A percentile compares a stretch with the other conserved stretches of the same genome.
These are phyloP conservation scores for Euplexia lucipara DNA, from an alignment of 2,888 invertebrate genomes.

Conservation along the genomic window DNA sequence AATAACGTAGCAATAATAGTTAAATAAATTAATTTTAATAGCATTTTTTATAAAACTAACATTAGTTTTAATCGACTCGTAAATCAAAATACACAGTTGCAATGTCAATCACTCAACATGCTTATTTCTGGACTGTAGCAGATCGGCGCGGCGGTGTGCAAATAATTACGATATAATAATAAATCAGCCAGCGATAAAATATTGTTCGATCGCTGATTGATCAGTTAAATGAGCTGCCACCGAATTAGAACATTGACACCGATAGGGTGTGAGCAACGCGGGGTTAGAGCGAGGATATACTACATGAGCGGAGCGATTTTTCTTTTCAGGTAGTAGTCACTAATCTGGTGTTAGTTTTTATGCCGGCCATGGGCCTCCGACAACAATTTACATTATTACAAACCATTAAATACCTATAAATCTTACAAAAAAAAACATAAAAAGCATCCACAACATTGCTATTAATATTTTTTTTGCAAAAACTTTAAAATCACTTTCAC, in stretches of 20 bases:
- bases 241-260: constrained; percentile 81
- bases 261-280: constrained; percentile 71
- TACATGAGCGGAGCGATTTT: constrained; percentile 57
- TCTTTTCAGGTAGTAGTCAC: too few species aligned
- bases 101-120: constrained; percentile 54
- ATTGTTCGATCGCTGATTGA: constrained; percentile 59
- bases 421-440: too few species aligned
- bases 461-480: too few species aligned
- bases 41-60: constrained; percentile 1
- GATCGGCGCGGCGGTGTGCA: constrained; percentile 7
- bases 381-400: too few species aligned
- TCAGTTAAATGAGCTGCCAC: constrained; percentile 70
- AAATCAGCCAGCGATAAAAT: constrained; percentile 48
- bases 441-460: too few species aligned
- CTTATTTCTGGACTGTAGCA: constrained; percentile 10
- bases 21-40: neutral
- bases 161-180: constrained; percentile 53
- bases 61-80: constrained; percentile 41
- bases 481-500: too few species aligned
- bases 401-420: too few species aligned
- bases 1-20: neutral
- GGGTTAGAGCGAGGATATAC: constrained; percentile 54
- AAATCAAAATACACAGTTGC: neutral
- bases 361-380: too few species aligned
- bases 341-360: too few species aligned